Conservation (phyloP, 2,797 vertebrate genomes). For the Scarus forsteni region DNA sequence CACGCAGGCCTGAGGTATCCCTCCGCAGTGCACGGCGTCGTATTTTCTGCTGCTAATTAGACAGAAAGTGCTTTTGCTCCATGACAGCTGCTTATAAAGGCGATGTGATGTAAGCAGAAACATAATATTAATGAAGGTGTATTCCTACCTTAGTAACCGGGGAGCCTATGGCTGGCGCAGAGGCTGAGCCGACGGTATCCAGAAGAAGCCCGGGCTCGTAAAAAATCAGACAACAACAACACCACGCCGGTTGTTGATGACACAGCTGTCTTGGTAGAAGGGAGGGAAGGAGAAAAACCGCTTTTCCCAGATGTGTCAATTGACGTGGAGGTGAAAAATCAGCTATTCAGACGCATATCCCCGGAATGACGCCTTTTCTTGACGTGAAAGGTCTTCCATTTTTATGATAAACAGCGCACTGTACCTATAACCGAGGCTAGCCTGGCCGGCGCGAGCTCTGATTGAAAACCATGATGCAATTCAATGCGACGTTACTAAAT, state of each 20-base stretch:
- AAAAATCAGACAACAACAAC: conserved; percentile 87
- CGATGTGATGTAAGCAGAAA: conserved; percentile 36
- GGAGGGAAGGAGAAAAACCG: conserved; percentile 44
- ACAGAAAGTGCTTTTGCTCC: conserved; percentile 41
- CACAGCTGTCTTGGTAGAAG: conserved; percentile 80
- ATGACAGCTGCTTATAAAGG: conserved; percentile 54
- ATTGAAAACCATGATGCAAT: conserved; percentile 76
- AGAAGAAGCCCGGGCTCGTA: conserved; percentile 70
- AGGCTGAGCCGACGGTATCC: conserved; percentile 70
- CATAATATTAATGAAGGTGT: conserved; percentile 51
- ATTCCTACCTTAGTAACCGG: conserved; percentile 73
- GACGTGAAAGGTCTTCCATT: conserved; percentile 82
- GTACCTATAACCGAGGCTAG: conserved; percentile 40
- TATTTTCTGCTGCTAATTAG: conserved; percentile 41
- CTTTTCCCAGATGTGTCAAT: conserved; percentile 79
- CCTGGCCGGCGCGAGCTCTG: conserved; percentile 63
- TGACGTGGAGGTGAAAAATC: conserved; percentile 63
- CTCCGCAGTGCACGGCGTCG: conserved; percentile 51
- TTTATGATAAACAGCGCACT: conserved; percentile 71
- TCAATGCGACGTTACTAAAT: conserved; percentile 80
- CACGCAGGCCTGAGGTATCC: conserved; percentile 39
- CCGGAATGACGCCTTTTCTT: conserved; percentile 74
- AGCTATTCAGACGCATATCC: conserved; percentile 69
- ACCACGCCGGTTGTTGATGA: conserved; percentile 85
- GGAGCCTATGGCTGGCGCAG: conserved; percentile 71